Evolutionary conservation across 2,888 invertebrate species (phyloP), one percentile per base, ranked within the genome.

Genomic region (Platycnemis pennipes): DNA sequence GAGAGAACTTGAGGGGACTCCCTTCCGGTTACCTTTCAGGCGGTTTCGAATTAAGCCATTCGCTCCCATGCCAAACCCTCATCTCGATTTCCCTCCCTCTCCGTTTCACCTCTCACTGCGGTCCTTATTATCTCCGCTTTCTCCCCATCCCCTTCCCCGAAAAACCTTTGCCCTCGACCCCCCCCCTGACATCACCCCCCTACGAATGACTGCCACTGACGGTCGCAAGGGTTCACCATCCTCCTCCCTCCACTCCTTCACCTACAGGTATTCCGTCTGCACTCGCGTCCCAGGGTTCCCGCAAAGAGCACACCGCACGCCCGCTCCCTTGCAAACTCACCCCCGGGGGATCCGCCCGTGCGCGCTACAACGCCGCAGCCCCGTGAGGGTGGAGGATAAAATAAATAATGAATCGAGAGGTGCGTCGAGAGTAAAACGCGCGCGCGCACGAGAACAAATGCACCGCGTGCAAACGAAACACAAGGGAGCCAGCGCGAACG

Each of bases 341-440:
- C 3, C 31, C 2, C n/a, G n/a, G n/a, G 2, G 69, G 31, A 0
- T 77, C n/a, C 26, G 69, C 63, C n/a, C 26, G 69, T 31, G 37
- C 69, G 69, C 37, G 69, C 69, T 31, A 77, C 69, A 77, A 77
- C 69, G 69, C 31, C 69, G 69, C 69, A 77, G 11, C 31, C 69
- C 31, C 69, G 1, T 7, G 7, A 31, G 69, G 69, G 26, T 22
- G 63, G 63, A 63, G 56, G 56, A 22, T 22, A 77, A 77, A 77
- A 77, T 77, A 77, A 77, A 77, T 77, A 77, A 77, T 77, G 69
- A 77, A 77, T 77, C 69, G 31, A 77, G 69, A 77, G 69, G 69
- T 37, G 69, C 69, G 69, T 11, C 37, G 37, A 31, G 31, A 77
- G 69, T 31, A 77, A 37, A 3, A 31, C 37, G n/a, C 63, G 16